Conservation (phyloP, 1,140 invertebrate genomes). For the Danaus melanippus region DNA sequence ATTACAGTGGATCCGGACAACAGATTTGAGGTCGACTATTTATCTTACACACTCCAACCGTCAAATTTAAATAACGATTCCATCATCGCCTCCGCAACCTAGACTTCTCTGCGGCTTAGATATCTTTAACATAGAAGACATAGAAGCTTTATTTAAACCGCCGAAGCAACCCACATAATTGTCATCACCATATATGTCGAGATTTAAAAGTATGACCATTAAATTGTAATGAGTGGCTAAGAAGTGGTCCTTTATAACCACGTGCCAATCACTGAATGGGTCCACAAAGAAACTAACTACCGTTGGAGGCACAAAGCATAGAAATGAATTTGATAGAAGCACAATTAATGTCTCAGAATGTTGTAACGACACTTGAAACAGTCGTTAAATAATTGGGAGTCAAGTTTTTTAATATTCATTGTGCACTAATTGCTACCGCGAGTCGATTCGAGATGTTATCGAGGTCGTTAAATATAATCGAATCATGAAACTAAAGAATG, state of each 20-base stretch:
- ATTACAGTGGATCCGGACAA: slow-evolving; percentile 64
- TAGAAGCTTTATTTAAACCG: slow-evolving; percentile 14
- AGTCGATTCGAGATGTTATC: slow-evolving; percentile 17
- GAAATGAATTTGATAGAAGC: slow-evolving; percentile 50
- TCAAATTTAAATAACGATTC: slow-evolving; percentile 64
- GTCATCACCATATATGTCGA: slow-evolving; percentile 39
- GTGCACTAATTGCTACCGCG: slow-evolving; percentile 31
- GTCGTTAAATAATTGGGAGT: slow-evolving; percentile 52
- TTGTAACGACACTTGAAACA: slow-evolving; percentile 58
- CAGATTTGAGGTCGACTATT: slow-evolving; percentile 55
- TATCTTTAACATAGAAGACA: slow-evolving; percentile 8
- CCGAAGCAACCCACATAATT: slow-evolving; percentile 11
- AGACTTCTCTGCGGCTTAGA: slow-evolving; percentile 4
- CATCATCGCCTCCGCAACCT: slow-evolving; percentile 39
- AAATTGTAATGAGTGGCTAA: slow-evolving; percentile 65
- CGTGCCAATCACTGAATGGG: slow-evolving; percentile 54
- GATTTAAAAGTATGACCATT: slow-evolving; percentile 60
- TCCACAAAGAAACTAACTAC: slow-evolving; percentile 61
- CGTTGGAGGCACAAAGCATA: slow-evolving; percentile 59
- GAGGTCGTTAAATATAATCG: slow-evolving; percentile 1
- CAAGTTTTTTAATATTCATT: slow-evolving; percentile 35
- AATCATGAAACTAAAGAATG: not conserved
- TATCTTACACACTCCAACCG: slow-evolving; percentile 62
- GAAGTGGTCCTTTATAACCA: slow-evolving; percentile 60
- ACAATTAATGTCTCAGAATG: slow-evolving; percentile 60